Evolutionary conservation across 64 coral and sea anemone species (phyloP).

Genomic region (Actinia equina): DNA sequence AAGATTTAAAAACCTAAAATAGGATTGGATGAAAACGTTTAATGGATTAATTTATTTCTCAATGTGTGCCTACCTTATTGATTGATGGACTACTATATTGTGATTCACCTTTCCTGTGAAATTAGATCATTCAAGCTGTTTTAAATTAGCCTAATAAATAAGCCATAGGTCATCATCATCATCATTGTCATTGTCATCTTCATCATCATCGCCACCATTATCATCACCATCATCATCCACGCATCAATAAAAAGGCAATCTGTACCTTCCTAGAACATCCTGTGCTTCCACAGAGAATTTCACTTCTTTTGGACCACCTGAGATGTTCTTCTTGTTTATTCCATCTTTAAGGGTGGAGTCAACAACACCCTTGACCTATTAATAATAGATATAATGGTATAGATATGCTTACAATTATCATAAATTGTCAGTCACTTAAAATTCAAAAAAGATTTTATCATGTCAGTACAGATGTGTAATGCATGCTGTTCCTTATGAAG

Average conservation of each 20-base stretch:
- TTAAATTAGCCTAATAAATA: neutral
- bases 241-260: neutral
- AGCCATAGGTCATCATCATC: neutral
- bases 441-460: no score
- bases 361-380: conserved; percentile 23
- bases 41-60: no score
- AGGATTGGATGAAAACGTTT: no score
- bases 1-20: no score
- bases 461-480: neutral
- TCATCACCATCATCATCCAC: neutral
- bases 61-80: neutral
- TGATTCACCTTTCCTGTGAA: neutral
- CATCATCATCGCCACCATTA: no score
- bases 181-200: no score
- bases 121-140: neutral
- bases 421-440: no score
- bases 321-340: conserved; percentile 21
- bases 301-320: conserved; percentile 14
- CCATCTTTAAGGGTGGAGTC: conserved; percentile 21
- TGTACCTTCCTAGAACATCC: conserved; percentile 55
- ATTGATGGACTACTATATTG: neutral
- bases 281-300: conserved; percentile 46
- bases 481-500: neutral
- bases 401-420: no score
- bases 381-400: neutral